Evolutionary conservation across 2,797 vertebrate genomes (phyloP).

Genomic region (Champsocephalus esox): DNA sequence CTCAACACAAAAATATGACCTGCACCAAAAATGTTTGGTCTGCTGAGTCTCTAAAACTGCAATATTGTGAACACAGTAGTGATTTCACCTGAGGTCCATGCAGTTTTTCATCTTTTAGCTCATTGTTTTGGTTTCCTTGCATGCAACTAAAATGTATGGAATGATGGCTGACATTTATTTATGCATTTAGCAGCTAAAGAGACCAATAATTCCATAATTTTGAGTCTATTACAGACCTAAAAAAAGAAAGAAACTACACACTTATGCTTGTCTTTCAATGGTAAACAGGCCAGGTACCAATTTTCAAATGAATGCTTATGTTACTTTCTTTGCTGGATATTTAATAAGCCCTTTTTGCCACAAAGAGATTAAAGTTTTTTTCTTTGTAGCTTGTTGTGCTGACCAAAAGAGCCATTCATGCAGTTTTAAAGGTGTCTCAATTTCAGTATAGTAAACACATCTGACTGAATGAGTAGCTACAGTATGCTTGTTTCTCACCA

Average conservation of each 20-base stretch:
- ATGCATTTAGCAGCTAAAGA: background rate
- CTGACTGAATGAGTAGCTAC: background rate
- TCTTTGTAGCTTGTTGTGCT: background rate
- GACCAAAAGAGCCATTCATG: background rate
- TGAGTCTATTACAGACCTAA: background rate
- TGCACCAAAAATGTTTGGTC: background rate
- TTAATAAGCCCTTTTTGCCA: background rate
- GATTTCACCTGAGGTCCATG: too few species aligned
- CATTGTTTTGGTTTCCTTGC: background rate
- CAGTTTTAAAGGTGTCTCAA: background rate
- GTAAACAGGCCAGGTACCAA: too few species aligned
- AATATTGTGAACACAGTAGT: background rate
- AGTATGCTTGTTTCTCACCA: constrained; percentile 78
- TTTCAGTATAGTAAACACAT: background rate
- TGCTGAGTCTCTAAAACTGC: background rate
- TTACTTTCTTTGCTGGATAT: background rate
- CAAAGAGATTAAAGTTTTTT: background rate
- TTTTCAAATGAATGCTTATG: background rate
- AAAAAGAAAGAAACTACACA: background rate
- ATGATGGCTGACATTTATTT: background rate
- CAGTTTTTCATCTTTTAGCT: background rate
- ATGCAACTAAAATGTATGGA: background rate
- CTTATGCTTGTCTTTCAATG: too few species aligned
- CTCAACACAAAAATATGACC: background rate
- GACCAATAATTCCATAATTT: background rate